Evolutionary conservation across 2,888 invertebrate genomes (phyloP), one percentile per base, ranked within the genome.

Genomic region (Orchesella flavescens): DNA sequence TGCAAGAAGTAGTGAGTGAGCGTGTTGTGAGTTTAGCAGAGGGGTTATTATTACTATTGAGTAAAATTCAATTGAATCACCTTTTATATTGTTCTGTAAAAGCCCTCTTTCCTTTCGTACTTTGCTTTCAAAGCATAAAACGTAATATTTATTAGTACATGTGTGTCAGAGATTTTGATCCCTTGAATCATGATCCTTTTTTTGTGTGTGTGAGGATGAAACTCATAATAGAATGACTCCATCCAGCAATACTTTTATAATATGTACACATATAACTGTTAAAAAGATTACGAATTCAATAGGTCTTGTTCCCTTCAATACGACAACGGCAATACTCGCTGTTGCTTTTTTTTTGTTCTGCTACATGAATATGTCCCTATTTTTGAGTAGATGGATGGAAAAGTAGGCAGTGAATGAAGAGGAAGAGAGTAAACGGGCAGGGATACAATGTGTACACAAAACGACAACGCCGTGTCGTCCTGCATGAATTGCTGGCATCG

Each of bases 51-150:
- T 65, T 59, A 68, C 73, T 80, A 74, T 66, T 79, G 66, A 80
- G 73, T 74, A 74, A 15, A 74, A 80, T 80, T 80, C 80, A 80
- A 80, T 80, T 82, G 81, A 82, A 82, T 82, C 69, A 23, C 82
- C 76, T 53, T 83, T 83, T 82, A 74, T 74, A 74, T 74, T 83
- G 82, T 83, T 82, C 71, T 55, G 82, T 76, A 71, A 76, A 76
- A 69, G 76, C 82, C 82, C 75, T 61, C 72, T 81, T 80, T 72
- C 74, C 65, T 68, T 23, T 75, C 46, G 17, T 44, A 13, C 44
- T 44, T n/a, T 77, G 15, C 59, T 69, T 55, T 59, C 7, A 19
- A 57, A 13, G 21, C 49, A 49, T 49, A 49, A 49, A 49, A 12
- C 49, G 49, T 49, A 49, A 49, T 34, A 34, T 34, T 34, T 34